Evolutionary conservation across 2,888 invertebrate species (phyloP).

Genomic region (Scaptomyza tumidula): DNA sequence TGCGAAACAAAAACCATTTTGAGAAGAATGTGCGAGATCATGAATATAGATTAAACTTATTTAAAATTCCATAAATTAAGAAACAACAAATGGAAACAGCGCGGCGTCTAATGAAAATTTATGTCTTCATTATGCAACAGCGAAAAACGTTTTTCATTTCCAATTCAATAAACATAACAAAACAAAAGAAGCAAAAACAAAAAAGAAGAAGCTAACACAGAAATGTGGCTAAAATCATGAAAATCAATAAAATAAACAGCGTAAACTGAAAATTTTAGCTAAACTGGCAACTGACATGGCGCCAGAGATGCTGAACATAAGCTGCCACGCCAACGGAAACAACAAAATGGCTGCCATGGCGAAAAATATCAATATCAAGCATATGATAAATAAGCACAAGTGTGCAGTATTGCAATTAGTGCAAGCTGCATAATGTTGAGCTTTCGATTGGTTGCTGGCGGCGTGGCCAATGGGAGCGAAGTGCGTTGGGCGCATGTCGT

Average conservation of each 20-base stretch:
- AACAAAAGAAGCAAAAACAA: too few species aligned
- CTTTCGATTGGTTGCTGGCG: constrained; percentile 42
- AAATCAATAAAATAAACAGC: constrained; percentile 79
- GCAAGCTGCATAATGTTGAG: constrained; percentile 26
- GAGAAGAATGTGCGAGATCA: constrained; percentile 20
- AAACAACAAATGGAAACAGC: constrained; percentile 47
- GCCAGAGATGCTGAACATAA: constrained; percentile 51
- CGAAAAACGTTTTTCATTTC: constrained; percentile 60
- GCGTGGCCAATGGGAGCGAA: constrained; percentile 31
- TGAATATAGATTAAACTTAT: constrained; percentile 53
- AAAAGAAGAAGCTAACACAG: too few species aligned
- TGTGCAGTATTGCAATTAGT: constrained; percentile 38
- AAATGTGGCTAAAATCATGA: constrained; percentile 75
- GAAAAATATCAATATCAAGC: constrained; percentile 4
- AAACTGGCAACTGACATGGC: constrained; percentile 55
- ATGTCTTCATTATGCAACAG: constrained; percentile 70
- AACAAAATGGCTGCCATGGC: constrained; percentile 43
- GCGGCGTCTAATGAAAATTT: constrained; percentile 67
- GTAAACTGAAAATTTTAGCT: constrained; percentile 27
- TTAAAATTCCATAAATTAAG: constrained; percentile 74
- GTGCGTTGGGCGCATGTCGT: constrained; percentile 47
- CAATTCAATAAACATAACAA: constrained; percentile 61
- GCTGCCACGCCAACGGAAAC: constrained; percentile 12
- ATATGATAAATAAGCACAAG: constrained; percentile 47
- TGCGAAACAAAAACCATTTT: constrained; percentile 31